A percentile compares a stretch with the other conserved stretches of the same genome.
Evolutionary conservation across 2,797 vertebrate genomes (phyloP).

Genomic region (Sitta carolinensis): DNA sequence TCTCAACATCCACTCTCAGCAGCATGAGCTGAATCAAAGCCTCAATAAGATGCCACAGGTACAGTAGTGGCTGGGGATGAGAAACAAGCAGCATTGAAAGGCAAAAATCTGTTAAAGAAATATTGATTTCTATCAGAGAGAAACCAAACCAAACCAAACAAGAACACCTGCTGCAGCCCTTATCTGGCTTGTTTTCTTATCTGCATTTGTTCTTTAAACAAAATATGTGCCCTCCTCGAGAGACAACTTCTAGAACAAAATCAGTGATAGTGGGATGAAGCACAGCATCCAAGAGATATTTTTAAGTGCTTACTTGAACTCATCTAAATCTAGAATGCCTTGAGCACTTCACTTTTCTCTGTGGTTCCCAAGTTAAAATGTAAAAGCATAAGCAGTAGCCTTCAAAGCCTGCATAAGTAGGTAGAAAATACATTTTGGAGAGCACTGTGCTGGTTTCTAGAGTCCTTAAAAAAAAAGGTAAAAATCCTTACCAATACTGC

Average conservation of each 20-base stretch:
- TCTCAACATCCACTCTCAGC: not conserved
- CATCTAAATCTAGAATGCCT: constrained; percentile 7
- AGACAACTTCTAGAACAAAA: not conserved
- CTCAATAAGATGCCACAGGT: not conserved
- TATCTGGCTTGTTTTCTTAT: not conserved
- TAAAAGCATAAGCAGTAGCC: not conserved
- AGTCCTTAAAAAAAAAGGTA: not conserved
- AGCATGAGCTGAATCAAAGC: not conserved
- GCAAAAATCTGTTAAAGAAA: not conserved
- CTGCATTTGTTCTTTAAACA: not conserved
- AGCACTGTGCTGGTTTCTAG: not conserved
- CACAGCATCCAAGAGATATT: not conserved
- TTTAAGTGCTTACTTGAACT: constrained; percentile 5
- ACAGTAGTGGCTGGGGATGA: not conserved
- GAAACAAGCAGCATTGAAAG: not conserved
- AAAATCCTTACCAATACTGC: not conserved
- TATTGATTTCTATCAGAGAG: not conserved
- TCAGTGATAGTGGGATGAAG: not conserved
- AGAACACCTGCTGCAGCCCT: not conserved
- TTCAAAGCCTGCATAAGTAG: not conserved
- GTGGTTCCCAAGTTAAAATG: not conserved
- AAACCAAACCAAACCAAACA: not conserved
- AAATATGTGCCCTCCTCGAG: not conserved
- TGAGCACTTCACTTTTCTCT: not conserved
- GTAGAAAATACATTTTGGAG: not conserved